These are phyloP conservation scores for Leistus spinibarbis DNA, from an alignment of 2,888 invertebrate species.

Conservation along the genomic window DNA sequence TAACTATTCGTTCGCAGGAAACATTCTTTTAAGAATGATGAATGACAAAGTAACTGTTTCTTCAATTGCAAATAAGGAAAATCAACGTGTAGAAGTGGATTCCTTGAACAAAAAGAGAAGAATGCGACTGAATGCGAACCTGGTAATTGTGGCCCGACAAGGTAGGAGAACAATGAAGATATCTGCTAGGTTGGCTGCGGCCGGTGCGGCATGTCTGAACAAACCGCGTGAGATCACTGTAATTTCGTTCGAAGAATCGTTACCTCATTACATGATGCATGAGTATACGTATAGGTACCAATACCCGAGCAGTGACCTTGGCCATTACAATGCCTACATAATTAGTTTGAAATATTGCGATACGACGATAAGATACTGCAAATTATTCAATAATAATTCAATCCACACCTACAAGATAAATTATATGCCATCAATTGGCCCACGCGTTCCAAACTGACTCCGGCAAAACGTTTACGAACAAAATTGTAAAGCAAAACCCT, in stretches of 20 bases:
- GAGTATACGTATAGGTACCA: background rate
- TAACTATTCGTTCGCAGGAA: too few species aligned
- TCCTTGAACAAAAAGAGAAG: background rate
- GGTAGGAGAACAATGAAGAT: constrained; percentile 52
- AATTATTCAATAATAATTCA: constrained; percentile 5
- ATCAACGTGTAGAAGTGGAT: background rate
- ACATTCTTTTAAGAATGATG: too few species aligned
- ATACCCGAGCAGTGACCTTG: background rate
- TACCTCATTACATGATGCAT: constrained; percentile 35
- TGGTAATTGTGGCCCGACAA: background rate
- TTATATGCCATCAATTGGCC: background rate
- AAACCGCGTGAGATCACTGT: constrained; percentile 52
- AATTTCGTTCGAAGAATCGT: constrained; percentile 52
- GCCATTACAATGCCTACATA: constrained; percentile 5
- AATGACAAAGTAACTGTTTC: too few species aligned
- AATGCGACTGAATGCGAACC: constrained; percentile 2
- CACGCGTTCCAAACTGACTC: background rate
- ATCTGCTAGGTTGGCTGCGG: constrained; percentile 46
- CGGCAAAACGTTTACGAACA: too few species aligned
- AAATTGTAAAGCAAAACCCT: too few species aligned
- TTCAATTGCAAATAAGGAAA: background rate
- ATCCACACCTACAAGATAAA: background rate
- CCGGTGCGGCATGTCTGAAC: constrained; percentile 48
- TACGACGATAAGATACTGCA: background rate
- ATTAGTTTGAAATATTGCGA: constrained; percentile 5